Evolutionary conservation across 2,797 vertebrate genomes (phyloP), one percentile per base, ranked within the genome.

Genomic region (Gadopsis marmoratus): DNA sequence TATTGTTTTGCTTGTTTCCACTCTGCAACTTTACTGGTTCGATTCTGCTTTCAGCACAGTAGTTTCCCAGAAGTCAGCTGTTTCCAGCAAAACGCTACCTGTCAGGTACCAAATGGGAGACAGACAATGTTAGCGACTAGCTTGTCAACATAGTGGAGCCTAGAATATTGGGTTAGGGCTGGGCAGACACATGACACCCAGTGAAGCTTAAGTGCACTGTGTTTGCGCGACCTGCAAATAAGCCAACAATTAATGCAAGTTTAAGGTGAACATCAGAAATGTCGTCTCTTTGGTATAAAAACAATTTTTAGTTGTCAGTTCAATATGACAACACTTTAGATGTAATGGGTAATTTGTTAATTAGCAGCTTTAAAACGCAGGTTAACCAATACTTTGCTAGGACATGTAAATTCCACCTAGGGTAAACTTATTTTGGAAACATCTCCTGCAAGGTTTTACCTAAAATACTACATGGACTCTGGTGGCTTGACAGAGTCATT

Each of bases 401-500:
- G 26, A 62, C 70, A 70, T 33, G 4, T 48, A 59, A 29, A 19
- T 26, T 71, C 14, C 47, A 23, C 6, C 23, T 2, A 16, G 19
- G 19, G 13, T 65, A 19, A 75, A 33, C n/a, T 35, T 13, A 56
- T 55, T 75, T 54, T 31, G 63, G 31, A 55, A 47, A 51, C 31
- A 64, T 29, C 23, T 16, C 1, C 10, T 81, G 55, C 43, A 74
- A 60, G 66, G 21, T 17, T 47, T 74, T 19, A 61, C 6, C 58
- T 56, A n/a, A 58, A 65, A 66, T 10, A 39, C 10, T 19, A 56
- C 50, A 41, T 39, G 41, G 58, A 43, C 58, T 26, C 37, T 16
- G 4, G 61, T 23, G 51, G 64, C 50, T 33, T 64, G 64, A 74
- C 68, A 55, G 35, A 75, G 21, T 82, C 56, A 45, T 68, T 69